A percentile compares a stretch with the other conserved stretches of the same genome.
Evolutionary conservation across 2,888 invertebrate species (phyloP).

Genomic region (Hirtodrosophila cameraria): DNA sequence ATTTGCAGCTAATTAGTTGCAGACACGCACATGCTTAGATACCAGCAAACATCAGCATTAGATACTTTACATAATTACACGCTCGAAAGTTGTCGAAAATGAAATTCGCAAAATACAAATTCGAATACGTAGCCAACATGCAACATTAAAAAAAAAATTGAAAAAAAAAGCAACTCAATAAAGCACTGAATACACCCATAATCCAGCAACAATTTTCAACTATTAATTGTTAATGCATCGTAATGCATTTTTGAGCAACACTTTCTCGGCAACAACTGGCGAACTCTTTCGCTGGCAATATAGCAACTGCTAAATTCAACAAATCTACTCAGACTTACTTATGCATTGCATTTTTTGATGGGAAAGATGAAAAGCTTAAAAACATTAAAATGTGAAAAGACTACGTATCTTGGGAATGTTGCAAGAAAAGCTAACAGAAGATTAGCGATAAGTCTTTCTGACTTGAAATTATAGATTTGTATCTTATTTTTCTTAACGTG

Average conservation of each 20-base stretch:
- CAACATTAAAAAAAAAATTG: slow-evolving; percentile 32
- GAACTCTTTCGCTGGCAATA: slow-evolving; percentile 18
- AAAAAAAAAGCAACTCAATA: slow-evolving; percentile 35
- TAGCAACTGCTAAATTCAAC: slow-evolving; percentile 3
- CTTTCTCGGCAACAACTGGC: slow-evolving; percentile 54
- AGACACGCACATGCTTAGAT: slow-evolving; percentile 56
- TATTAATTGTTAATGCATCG: slow-evolving; percentile 57
- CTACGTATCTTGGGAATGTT: background rate
- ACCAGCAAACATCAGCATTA: slow-evolving; percentile 33
- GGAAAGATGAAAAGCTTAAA: slow-evolving; percentile 3
- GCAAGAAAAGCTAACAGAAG: background rate
- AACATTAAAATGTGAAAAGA: background rate
- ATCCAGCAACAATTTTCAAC: slow-evolving; percentile 13
- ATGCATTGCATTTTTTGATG: background rate
- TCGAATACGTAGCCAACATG: slow-evolving; percentile 30
- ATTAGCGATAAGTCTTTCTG: no score
- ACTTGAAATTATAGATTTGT: no score
- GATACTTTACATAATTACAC: slow-evolving; percentile 70
- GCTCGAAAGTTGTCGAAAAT: slow-evolving; percentile 76
- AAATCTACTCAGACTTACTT: slow-evolving; percentile 12
- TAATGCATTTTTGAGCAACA: slow-evolving; percentile 71
- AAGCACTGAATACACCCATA: slow-evolving; percentile 21
- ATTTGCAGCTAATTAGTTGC: slow-evolving; percentile 62
- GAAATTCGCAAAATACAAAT: slow-evolving; percentile 54
- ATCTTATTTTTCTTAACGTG: no score